Base-by-base conservation (phyloP, 2,888 invertebrate genomes). In the Hirudinaria manillensis region DNA sequence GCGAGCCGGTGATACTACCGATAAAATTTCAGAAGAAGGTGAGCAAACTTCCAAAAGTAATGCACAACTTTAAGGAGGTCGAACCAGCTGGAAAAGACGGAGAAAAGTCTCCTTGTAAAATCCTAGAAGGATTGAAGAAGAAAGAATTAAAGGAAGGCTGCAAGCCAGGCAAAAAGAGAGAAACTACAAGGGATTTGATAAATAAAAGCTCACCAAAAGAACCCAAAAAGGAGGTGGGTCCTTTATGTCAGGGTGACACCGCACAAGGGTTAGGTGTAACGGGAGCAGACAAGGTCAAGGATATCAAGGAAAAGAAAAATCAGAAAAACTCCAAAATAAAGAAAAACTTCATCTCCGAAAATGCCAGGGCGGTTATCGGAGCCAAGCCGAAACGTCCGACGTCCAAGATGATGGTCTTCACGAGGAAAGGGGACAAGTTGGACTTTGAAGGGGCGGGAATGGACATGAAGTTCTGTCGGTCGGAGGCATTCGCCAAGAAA, bases 341-440 rank as follows among this genome's bases (percentile, higher is more conserved):
- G 68, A 32, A 34, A 34, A 68, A 68, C 34, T 68, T 34, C 68
- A 68, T 68, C 21, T 29, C 32, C 7, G 32, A 34, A 36, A 68
- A 68, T 32, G 68, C 36, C 7, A 7, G 32, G 36, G n/a, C 68
- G 10, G 68, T 68, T 21, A 32, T 68, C 21, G 36, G 36, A 13
- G 29, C 36, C 32, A 32, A 68, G 21, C 68, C 68, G 7, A 68
- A 2, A 1, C n/a, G 32, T 34, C 32, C 36, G 3, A 6, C 16
- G 29, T n/a, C n/a, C 13, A 32, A 32, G 32, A 68, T 72, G 32
- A 19, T 73, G 19, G 73, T 73, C 24, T 61, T 65, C 38, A 73
- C 73, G 7, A 61, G 65, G 32, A 73, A 65, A 7, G 73, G 73
- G n/a, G 65, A 73, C 24, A 73, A 73, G 56, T 65, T 56, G 29